Evolutionary conservation across 2,888 invertebrate genomes (phyloP).

Genomic region (Drosophila demipolita): DNA sequence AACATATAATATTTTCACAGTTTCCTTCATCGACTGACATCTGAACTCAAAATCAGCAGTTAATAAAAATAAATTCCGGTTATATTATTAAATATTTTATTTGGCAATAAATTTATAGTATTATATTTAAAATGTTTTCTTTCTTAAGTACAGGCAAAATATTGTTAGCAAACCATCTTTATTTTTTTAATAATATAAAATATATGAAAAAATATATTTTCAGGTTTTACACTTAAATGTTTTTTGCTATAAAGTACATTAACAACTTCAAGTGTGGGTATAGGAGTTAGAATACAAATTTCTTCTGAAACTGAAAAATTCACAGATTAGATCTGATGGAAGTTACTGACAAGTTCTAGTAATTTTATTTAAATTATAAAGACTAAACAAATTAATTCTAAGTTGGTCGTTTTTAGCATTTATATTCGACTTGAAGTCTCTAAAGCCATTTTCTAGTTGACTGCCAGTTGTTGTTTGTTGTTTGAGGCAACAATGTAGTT

Average conservation of each 20-base stretch:
- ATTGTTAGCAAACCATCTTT: too few species aligned
- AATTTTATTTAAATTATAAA: neutral
- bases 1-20: neutral
- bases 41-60: neutral
- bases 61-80: neutral
- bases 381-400: neutral
- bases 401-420: neutral
- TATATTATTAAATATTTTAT: neutral
- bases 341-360: too few species aligned
- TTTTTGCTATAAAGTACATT: too few species aligned
- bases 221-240: too few species aligned
- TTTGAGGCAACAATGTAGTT: slow-evolving; percentile 8
- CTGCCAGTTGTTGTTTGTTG: neutral
- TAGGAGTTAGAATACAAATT: neutral
- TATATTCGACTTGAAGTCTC: neutral
- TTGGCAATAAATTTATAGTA: neutral
- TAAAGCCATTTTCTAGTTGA: neutral
- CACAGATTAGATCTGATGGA: neutral
- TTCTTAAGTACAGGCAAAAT: too few species aligned
- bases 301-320: neutral
- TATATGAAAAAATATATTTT: too few species aligned
- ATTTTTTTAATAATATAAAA: too few species aligned
- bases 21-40: neutral
- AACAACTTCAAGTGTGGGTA: neutral
- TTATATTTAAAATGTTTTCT: too few species aligned